phyloP scores from a whole-genome alignment of 2,888 invertebrate genomes.

The Pyrrhosoma nymphula region DNA sequence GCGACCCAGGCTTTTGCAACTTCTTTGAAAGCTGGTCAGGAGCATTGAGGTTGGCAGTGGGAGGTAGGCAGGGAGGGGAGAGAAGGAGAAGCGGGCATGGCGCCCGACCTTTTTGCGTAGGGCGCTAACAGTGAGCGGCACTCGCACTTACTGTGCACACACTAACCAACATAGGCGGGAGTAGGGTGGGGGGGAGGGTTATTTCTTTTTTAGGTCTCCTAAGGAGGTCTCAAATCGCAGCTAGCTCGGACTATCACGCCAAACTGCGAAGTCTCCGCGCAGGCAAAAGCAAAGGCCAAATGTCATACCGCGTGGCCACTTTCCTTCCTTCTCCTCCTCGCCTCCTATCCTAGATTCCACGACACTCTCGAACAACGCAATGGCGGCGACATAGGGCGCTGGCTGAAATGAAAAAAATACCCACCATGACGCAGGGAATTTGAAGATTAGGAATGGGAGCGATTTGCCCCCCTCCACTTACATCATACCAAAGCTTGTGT shows the following conservation, averaged over 20 bases:
- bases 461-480: neutral
- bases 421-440: neutral
- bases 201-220: constrained; percentile 29
- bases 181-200: neutral
- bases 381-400: neutral
- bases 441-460: neutral
- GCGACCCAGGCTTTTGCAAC: neutral
- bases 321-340: neutral
- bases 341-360: neutral
- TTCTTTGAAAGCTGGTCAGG: constrained; percentile 36
- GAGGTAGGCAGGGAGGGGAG: neutral
- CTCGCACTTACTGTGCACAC: neutral
- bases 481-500: neutral
- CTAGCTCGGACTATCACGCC: constrained; percentile 7
- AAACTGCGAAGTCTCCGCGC: neutral
- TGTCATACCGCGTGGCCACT: neutral
- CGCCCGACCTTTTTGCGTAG: constrained; percentile 31
- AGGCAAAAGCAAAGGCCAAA: constrained; percentile 6
- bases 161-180: neutral
- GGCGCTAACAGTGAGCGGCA: neutral
- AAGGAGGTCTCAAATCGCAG: constrained; percentile 25
- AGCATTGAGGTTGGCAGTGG: neutral
- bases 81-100: neutral
- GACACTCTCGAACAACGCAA: neutral
- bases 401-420: neutral